These are phyloP conservation scores for Phoxinus dragarum DNA, from an alignment of 2,797 vertebrate species.

Conservation along the genomic window DNA sequence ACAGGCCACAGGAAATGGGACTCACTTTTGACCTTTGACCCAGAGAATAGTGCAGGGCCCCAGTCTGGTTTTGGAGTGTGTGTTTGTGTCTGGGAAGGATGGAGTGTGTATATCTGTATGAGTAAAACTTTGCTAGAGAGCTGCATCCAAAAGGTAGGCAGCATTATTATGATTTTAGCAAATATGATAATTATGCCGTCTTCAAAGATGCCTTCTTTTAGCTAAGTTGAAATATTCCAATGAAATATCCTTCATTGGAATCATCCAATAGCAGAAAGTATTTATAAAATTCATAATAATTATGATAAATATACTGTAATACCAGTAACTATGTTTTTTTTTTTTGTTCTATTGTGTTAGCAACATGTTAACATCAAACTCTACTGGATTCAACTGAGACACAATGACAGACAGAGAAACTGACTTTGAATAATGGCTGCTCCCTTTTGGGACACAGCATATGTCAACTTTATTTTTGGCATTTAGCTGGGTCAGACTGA, in stretches of 20 bases:
- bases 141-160: not conserved
- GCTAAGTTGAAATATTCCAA: too few relatives aligned
- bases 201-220: not conserved
- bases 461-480: conserved; percentile 38
- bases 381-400: conserved; percentile 6
- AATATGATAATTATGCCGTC: not conserved
- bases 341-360: not conserved
- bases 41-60: conserved; percentile 65
- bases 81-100: conserved; percentile 9
- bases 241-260: too few relatives aligned
- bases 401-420: conserved; percentile 16
- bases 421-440: conserved; percentile 18
- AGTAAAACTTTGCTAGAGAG: not conserved
- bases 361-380: conserved; percentile 4
- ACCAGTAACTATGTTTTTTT: not conserved
- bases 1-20: conserved; percentile 75
- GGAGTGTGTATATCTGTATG: not conserved
- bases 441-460: conserved; percentile 41
- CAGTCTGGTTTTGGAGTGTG: conserved; percentile 42
- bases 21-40: conserved; percentile 75
- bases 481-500: conserved; percentile 18
- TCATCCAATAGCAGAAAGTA: not conserved
- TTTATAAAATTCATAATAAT: not conserved
- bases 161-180: not conserved
- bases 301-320: not conserved